Evolutionary conservation across 2,797 vertebrate genomes (phyloP), one percentile per base, ranked within the genome.

Genomic region (Sebastolobus altivelis): DNA sequence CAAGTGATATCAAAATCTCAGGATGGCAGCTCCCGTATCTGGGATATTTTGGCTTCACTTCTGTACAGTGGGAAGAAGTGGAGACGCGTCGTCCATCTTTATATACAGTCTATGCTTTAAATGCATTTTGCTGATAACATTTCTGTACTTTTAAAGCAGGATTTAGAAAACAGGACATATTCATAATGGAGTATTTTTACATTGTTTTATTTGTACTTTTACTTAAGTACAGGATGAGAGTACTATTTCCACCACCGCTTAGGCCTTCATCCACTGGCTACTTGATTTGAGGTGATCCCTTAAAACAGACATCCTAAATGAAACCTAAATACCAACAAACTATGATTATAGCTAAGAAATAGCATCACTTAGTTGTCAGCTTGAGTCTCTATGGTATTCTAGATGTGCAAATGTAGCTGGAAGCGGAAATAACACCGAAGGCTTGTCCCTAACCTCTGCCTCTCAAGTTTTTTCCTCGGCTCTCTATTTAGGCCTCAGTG

Each of bases 401-500:
- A 55, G 14, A 83, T 76, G 66, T 55, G 25, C 31, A 84, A 65
- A 87, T 22, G n/a, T n/a, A 54, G 49, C 49, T n/a, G 20, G 49
- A 54, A 54, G 14, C 49, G 20, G 49, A 54, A 54, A 54, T n/a
- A 54, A 54, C 20, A 54, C 49, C 73, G 6, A 18, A 74, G 70
- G 76, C 38, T 69, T 49, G 63, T 87, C 72, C 75, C 70, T 38
- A 38, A 62, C 66, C 35, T 79, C 77, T 43, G 76, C 83, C 76
- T 79, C 72, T 87, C 65, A 11, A 78, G 75, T 69, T 79, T 65
- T 73, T 49, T 10, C 37, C 58, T 31, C 72, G 71, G 77, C 78
- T 84, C 76, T 83, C 82, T 90, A 69, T 92, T 91, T 84, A 65
- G 78, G 72, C 78, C 83, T 72, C 77, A 31, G 65, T 69, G 79